phyloP scores from a whole-genome alignment of 1,140 invertebrate genomes.

The Holotrichia oblita region DNA sequence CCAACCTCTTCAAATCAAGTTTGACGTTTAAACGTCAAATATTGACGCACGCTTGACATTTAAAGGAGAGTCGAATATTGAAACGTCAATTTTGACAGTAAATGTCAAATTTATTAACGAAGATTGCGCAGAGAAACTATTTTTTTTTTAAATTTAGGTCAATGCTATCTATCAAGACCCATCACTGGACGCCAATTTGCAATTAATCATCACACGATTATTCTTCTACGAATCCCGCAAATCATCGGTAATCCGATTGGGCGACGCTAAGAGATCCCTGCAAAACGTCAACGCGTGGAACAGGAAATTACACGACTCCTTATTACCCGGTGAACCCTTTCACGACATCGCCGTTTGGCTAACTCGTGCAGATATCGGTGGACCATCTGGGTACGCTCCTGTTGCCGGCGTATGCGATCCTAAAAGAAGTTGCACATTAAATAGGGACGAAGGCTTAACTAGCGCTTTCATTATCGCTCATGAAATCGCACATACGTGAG shows the following conservation, averaged over 20 bases:
- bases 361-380: conserved; percentile 76
- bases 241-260: conserved; percentile 69
- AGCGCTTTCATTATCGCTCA: conserved; percentile 86
- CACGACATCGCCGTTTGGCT: conserved; percentile 81
- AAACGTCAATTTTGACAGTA: no score
- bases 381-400: conserved; percentile 83
- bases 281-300: conserved; percentile 83
- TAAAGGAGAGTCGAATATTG: no score
- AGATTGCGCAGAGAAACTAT: no score
- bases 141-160: conserved; percentile 62
- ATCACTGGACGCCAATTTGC: conserved; percentile 72
- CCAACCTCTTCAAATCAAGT: no score
- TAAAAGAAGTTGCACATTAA: conserved; percentile 76
- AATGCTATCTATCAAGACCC: conserved; percentile 77
- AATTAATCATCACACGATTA: conserved; percentile 71
- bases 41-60: no score
- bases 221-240: conserved; percentile 70
- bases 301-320: conserved; percentile 66
- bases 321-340: conserved; percentile 61
- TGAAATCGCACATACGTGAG: conserved; percentile 83
- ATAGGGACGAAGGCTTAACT: conserved; percentile 80
- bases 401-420: conserved; percentile 79
- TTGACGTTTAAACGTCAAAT: no score
- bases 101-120: no score
- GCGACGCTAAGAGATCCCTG: conserved; percentile 74